These are phyloP conservation scores for Drosophila pseudoananassae DNA, from an alignment of 1,140 invertebrate species.

Conservation along the genomic window DNA sequence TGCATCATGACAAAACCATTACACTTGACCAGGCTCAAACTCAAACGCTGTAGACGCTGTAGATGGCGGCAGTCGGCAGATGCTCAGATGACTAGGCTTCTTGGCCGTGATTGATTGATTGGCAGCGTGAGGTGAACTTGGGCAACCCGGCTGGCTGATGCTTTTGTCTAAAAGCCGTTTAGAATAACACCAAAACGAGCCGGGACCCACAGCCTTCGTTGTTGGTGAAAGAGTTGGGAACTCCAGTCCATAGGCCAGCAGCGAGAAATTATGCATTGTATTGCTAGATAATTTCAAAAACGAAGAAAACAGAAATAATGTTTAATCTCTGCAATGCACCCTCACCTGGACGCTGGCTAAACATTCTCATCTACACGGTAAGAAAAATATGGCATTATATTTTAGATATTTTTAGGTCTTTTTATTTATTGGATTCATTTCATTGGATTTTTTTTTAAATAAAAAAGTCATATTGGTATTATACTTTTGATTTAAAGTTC, in stretches of 20 bases:
- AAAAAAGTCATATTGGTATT: too few relatives aligned
- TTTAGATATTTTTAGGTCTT: background rate
- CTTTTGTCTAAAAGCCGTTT: constrained; percentile 81
- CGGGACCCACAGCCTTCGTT: constrained; percentile 21
- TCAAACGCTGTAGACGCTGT: constrained; percentile 13
- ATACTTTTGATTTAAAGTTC: too few relatives aligned
- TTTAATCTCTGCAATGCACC: constrained; percentile 73
- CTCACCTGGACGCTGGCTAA: constrained; percentile 29
- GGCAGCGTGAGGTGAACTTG: constrained; percentile 73
- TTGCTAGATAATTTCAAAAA: constrained; percentile 35
- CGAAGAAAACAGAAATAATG: constrained; percentile 46
- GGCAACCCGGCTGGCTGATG: constrained; percentile 59
- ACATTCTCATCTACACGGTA: constrained; percentile 14
- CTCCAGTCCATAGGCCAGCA: constrained; percentile 51
- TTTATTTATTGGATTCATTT: too few relatives aligned
- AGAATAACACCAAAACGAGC: constrained; percentile 73
- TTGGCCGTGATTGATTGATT: constrained; percentile 79
- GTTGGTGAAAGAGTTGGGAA: constrained; percentile 4
- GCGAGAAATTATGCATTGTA: constrained; percentile 74
- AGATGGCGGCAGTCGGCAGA: constrained; percentile 58
- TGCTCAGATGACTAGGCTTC: constrained; percentile 79
- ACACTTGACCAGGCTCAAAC: constrained; percentile 71
- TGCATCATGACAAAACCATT: constrained; percentile 82
- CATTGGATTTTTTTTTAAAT: too few relatives aligned
- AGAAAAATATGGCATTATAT: background rate